phyloP scores from a whole-genome alignment of 2,888 invertebrate genomes.

The Pyrocoelia pectoralis region DNA sequence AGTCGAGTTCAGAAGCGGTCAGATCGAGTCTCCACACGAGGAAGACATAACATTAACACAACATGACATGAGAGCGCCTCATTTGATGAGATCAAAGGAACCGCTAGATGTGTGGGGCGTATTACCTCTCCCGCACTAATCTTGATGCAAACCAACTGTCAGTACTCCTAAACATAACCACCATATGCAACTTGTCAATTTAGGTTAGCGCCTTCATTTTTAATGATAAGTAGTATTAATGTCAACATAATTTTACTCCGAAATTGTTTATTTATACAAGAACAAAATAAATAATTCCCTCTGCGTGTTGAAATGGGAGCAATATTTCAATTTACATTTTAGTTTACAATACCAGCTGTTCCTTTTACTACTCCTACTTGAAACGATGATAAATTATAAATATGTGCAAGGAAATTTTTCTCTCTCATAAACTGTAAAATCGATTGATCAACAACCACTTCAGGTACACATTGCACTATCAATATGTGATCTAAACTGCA shows the following conservation, averaged over 20 bases:
- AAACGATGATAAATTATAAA: neutral
- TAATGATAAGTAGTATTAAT: slow-evolving; percentile 34
- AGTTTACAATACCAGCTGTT: slow-evolving; percentile 1
- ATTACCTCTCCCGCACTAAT: slow-evolving; percentile 34
- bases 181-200: slow-evolving; percentile 52
- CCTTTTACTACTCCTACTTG: neutral
- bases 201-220: slow-evolving; percentile 43
- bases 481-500: slow-evolving; percentile 13
- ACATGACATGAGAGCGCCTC: slow-evolving; percentile 57
- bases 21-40: slow-evolving; percentile 46
- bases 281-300: slow-evolving; percentile 32
- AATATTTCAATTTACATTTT: slow-evolving; percentile 16
- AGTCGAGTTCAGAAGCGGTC: slow-evolving; percentile 52
- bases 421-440: neutral
- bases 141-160: slow-evolving; percentile 51
- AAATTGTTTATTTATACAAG: slow-evolving; percentile 29
- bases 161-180: slow-evolving; percentile 49
- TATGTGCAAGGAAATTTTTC: neutral
- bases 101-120: slow-evolving; percentile 48
- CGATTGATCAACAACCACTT: slow-evolving; percentile 1
- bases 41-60: slow-evolving; percentile 57
- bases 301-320: slow-evolving; percentile 23
- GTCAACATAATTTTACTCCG: slow-evolving; percentile 34
- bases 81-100: slow-evolving; percentile 57
- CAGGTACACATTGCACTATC: neutral